Conservation (phyloP, 2,888 invertebrate species). For the Linnaemya vulpina region DNA sequence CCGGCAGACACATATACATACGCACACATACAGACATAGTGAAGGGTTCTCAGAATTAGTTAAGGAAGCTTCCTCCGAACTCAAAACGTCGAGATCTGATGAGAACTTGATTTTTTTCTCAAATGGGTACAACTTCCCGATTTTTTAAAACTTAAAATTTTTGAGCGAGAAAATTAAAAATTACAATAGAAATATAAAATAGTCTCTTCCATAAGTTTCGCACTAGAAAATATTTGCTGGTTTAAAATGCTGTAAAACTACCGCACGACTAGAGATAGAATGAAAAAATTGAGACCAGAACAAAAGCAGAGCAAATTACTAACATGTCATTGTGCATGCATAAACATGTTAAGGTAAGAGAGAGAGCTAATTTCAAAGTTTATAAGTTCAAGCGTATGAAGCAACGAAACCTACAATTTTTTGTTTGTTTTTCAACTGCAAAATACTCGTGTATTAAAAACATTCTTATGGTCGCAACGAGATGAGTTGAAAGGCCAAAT, state of each 20-base stretch:
- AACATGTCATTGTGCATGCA: slow-evolving; percentile 49
- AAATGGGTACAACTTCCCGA: too few species aligned
- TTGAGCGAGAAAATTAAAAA: too few species aligned
- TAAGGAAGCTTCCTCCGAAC: too few species aligned
- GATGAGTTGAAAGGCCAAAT: neutral
- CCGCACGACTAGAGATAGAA: neutral
- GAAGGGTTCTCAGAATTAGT: too few species aligned
- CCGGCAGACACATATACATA: too few species aligned
- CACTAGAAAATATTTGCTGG: neutral
- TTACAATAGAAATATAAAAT: neutral
- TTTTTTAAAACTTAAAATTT: too few species aligned
- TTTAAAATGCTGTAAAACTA: slow-evolving; percentile 2
- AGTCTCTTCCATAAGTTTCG: neutral
- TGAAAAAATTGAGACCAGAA: neutral
- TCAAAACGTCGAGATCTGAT: too few species aligned
- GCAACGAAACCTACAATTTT: neutral
- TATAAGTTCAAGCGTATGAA: slow-evolving; percentile 23
- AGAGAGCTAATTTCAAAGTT: slow-evolving; percentile 8
- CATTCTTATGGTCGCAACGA: neutral
- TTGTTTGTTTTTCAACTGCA: neutral
- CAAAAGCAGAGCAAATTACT: slow-evolving; percentile 35
- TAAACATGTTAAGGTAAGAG: slow-evolving; percentile 33
- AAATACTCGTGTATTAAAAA: neutral
- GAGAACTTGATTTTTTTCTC: too few species aligned
- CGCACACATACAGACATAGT: too few species aligned